Percentiles rank a stretch among this genome's conserved stretches.
These are phyloP conservation scores for Olivierus martensii DNA, from an alignment of 1,140 invertebrate species.

Conservation along the genomic window DNA sequence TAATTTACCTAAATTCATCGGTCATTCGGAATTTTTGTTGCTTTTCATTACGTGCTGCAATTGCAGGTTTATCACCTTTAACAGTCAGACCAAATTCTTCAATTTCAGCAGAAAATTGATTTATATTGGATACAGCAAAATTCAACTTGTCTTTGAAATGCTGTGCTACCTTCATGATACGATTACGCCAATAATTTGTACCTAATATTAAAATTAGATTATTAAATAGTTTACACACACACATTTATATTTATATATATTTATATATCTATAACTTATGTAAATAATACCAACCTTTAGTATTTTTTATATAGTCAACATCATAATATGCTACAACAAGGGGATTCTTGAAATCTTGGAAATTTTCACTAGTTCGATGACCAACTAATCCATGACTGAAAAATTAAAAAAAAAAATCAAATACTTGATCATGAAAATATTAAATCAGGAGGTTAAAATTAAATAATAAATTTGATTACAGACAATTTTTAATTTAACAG, in stretches of 20 bases:
- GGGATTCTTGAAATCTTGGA: slow-evolving; percentile 73
- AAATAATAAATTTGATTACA: too few relatives aligned
- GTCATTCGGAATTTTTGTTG: slow-evolving; percentile 83
- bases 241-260: too few relatives aligned
- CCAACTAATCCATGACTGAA: slow-evolving; percentile 82
- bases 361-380: slow-evolving; percentile 69
- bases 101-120: slow-evolving; percentile 84
- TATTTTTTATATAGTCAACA: slow-evolving; percentile 94
- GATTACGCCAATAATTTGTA: slow-evolving; percentile 99
- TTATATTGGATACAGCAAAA: slow-evolving; percentile 83
- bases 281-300: slow-evolving; percentile 47
- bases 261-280: too few relatives aligned
- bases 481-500: too few relatives aligned
- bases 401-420: too few relatives aligned
- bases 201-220: slow-evolving; percentile 32
- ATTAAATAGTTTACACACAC: too few relatives aligned
- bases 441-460: too few relatives aligned
- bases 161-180: slow-evolving; percentile 87
- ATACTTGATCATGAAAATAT: too few relatives aligned
- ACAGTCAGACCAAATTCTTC: slow-evolving; percentile 84
- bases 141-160: slow-evolving; percentile 57
- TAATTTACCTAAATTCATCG: slow-evolving; percentile 67
- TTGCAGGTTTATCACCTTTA: slow-evolving; percentile 76
- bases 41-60: slow-evolving; percentile 62
- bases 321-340: slow-evolving; percentile 81